Evolutionary conservation across 2,113 vertebrate genomes (phyloP), one percentile per base, ranked within the genome.

Genomic region (Danionella cerebrum): DNA sequence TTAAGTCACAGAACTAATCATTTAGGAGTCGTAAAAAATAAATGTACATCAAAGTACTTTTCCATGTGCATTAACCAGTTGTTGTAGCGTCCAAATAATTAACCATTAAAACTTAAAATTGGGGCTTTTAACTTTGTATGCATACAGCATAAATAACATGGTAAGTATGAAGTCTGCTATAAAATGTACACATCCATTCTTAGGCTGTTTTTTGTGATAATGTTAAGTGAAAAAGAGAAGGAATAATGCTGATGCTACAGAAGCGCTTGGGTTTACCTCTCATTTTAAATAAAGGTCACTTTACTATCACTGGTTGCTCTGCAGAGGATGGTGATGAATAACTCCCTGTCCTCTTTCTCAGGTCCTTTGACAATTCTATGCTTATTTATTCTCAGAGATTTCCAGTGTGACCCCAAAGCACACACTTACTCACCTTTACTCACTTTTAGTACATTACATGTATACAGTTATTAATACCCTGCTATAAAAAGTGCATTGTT

Each of bases 401-500:
- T 55, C 14, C 29, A 48, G 66, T 4, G 2, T 67, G 66, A 47
- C 42, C 53, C 50, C 42, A 57, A 58, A 45, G 35, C 39, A n/a
- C 24, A 47, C 27, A 24, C 14, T 14, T n/a, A 59, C 13, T 38
- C 21, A 47, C 11, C 11, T 35, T 12, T 3, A n/a, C 13, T 52
- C 2, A 41, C 11, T 13, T 13, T 12, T 41, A 14, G 4, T n/a
- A 41, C 39, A 31, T 50, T 24, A 62, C 31, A 60, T 31, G 33
- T 47, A n/a, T 11, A 47, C 1, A 22, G 5, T n/a, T n/a, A n/a
- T n/a, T n/a, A n/a, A n/a, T n/a, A n/a, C n/a, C n/a, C n/a, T 38
- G 9, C 29, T n/a, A 58, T 38, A 68, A 39, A 44, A 16, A 22
- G 52, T 25, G 33, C 52, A 47, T 58, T 68, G 39, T 58, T 54